Conservation (phyloP, 2,888 invertebrate species). For the Lepeophtheirus nordmannii region DNA sequence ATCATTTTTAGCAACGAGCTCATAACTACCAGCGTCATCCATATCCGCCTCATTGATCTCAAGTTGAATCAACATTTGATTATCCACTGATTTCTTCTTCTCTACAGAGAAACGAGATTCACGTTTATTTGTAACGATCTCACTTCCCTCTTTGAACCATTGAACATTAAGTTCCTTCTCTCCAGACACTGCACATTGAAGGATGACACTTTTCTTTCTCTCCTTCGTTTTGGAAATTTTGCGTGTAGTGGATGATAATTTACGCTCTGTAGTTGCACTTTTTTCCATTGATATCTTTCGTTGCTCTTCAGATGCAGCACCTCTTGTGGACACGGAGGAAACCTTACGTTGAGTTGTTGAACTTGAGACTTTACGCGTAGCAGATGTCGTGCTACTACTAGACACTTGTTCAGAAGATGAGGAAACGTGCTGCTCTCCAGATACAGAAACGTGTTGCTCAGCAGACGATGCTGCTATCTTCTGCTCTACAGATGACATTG, state of each 20-base stretch:
- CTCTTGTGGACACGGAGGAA: constrained; percentile 30
- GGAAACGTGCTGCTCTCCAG: neutral
- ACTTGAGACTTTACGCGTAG: neutral
- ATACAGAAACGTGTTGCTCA: neutral
- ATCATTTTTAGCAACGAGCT: constrained; percentile 75
- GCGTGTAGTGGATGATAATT: neutral
- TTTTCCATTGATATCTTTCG: constrained; percentile 58
- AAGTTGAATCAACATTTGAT: constrained; percentile 46
- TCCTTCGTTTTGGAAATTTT: constrained; percentile 3
- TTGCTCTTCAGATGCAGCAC: constrained; percentile 59
- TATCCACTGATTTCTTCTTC: constrained; percentile 54
- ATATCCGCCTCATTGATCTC: constrained; percentile 54
- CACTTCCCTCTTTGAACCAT: constrained; percentile 14
- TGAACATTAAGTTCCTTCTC: constrained; percentile 12
- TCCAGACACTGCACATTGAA: constrained; percentile 23
- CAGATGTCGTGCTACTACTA: neutral
- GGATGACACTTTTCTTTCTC: constrained; percentile 18
- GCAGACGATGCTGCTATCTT: neutral
- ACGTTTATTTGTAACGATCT: constrained; percentile 5
- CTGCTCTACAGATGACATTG: neutral
- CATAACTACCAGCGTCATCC: constrained; percentile 79
- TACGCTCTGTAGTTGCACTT: neutral
- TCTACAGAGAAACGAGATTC: constrained; percentile 13
- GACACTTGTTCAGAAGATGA: neutral
- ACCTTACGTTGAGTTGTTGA: neutral